Conservation (phyloP, 2,888 invertebrate species). For the Aquatica leii region DNA sequence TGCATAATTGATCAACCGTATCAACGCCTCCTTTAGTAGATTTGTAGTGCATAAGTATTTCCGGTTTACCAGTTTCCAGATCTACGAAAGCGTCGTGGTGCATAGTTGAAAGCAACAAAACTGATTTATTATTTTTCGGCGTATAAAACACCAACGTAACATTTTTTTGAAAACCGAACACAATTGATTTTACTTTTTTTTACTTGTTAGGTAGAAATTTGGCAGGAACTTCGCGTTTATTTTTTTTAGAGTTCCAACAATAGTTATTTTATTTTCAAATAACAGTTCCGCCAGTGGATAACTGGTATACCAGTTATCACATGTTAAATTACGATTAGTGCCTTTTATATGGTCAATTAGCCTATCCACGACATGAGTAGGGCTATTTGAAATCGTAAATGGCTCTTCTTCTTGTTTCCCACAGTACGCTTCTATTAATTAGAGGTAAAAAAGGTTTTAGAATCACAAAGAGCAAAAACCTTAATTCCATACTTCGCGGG, state of each 20-base stretch:
- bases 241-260: slow-evolving; percentile 30
- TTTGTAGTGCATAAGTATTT: slow-evolving; percentile 43
- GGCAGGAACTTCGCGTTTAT: slow-evolving; percentile 43
- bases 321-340: background rate
- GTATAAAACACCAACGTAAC: background rate
- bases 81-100: slow-evolving; percentile 40
- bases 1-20: too few relatives aligned
- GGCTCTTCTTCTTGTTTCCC: too few relatives aligned
- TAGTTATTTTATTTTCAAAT: background rate
- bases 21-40: slow-evolving; percentile 38
- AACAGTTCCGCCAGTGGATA: background rate
- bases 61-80: slow-evolving; percentile 44
- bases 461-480: background rate
- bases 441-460: slow-evolving; percentile 2
- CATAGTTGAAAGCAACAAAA: slow-evolving; percentile 45
- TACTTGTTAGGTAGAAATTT: slow-evolving; percentile 40
- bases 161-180: slow-evolving; percentile 34
- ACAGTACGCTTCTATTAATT: background rate
- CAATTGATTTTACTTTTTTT: slow-evolving; percentile 28
- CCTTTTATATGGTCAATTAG: too few relatives aligned
- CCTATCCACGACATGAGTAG: too few relatives aligned
- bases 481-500: background rate
- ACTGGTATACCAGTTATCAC: background rate
- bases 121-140: slow-evolving; percentile 35
- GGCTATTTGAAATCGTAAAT: too few relatives aligned